These are phyloP conservation scores for Ptyas mucosa DNA, from an alignment of 2,113 vertebrate species.

Conservation along the genomic window DNA sequence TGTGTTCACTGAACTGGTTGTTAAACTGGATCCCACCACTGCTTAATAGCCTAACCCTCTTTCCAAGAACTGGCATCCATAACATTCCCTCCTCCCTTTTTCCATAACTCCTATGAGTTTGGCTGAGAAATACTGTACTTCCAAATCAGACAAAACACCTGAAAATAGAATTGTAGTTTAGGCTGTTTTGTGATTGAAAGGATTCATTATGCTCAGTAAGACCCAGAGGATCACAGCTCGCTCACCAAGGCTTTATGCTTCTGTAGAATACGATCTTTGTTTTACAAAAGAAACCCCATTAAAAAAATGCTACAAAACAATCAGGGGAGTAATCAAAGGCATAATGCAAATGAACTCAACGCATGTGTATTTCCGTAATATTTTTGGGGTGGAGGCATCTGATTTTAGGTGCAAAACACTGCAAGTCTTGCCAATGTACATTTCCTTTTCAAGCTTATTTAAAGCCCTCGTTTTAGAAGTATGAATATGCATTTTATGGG, in stretches of 20 bases:
- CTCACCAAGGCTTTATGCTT: not conserved
- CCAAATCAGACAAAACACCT: not conserved
- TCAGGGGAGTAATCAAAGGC: not conserved
- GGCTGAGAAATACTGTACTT: not conserved
- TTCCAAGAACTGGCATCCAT: not conserved
- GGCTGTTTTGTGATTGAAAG: not conserved
- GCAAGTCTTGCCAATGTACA: not conserved
- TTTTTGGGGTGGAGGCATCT: not conserved
- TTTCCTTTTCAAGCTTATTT: not conserved
- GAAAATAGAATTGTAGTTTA: not conserved
- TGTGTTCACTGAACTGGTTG: too few relatives aligned
- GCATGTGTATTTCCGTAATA: conserved; percentile 2
- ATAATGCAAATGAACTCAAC: conserved; percentile 4
- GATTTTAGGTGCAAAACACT: not conserved
- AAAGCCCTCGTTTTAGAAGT: accelerated
- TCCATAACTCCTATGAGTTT: not conserved
- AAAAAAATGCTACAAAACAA: not conserved
- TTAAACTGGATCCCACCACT: too few relatives aligned
- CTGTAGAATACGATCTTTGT: not conserved
- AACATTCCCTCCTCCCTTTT: not conserved
- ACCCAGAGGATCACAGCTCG: not conserved
- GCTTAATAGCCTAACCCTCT: not conserved
- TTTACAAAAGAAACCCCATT: not conserved
- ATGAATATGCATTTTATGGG: not conserved
- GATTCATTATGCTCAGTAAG: not conserved